Percentiles rank a stretch among this genome's conserved stretches.
phyloP scores from a whole-genome alignment of 2,113 vertebrate species.

The Amblyornis subalaris region DNA sequence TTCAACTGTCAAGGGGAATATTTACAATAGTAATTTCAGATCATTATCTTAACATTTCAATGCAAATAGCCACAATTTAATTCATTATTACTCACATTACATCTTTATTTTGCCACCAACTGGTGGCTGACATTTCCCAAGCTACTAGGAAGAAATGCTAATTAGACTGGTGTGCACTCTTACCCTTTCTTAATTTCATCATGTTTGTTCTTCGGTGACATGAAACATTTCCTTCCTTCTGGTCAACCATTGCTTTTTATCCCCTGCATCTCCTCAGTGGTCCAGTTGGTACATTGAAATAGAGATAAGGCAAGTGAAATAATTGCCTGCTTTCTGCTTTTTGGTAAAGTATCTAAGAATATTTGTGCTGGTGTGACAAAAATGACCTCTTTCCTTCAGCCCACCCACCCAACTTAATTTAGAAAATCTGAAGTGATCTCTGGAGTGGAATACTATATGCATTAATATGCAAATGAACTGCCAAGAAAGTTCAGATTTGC shows the following conservation, averaged over 20 bases:
- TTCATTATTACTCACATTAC: conserved; percentile 79
- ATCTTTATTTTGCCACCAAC: conserved; percentile 83
- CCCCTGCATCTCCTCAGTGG: neutral
- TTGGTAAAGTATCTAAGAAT: neutral
- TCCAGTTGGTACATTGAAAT: neutral
- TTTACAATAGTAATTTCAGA: conserved; percentile 80
- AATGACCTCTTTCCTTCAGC: conserved; percentile 56
- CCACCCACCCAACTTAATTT: conserved; percentile 68
- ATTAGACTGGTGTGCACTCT: conserved; percentile 74
- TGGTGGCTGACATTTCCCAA: conserved; percentile 80
- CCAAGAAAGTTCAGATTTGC: conserved; percentile 77
- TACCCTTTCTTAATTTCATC: conserved; percentile 71
- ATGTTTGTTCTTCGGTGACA: conserved; percentile 38
- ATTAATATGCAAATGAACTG: conserved; percentile 77
- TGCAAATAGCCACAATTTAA: conserved; percentile 82
- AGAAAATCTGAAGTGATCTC: conserved; percentile 72
- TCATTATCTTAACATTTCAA: conserved; percentile 81
- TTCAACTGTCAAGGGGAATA: conserved; percentile 77
- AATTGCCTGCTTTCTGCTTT: neutral
- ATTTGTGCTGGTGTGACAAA: conserved; percentile 15
- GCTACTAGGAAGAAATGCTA: conserved; percentile 77
- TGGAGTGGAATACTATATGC: conserved; percentile 65
- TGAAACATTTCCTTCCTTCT: conserved; percentile 30
- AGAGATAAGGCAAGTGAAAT: neutral
- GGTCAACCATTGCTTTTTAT: conserved; percentile 38